These are phyloP conservation scores for Palythoa grandiflora DNA, from an alignment of 92 coral and sea anemone genomes.

Conservation along the genomic window DNA sequence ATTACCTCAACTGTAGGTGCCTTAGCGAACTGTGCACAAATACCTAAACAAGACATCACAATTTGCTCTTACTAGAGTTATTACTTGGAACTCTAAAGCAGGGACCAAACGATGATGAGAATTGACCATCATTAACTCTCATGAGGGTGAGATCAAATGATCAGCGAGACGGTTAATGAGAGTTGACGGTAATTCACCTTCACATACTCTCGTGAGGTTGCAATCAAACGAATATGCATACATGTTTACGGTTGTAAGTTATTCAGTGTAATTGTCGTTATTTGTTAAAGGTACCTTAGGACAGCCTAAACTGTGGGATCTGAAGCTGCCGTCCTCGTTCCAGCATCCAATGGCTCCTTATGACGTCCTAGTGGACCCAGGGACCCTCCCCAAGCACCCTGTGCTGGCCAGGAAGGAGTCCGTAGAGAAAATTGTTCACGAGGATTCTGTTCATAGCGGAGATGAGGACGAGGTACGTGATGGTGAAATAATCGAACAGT, in stretches of 20 bases:
- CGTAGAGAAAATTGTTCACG: constrained; percentile 4
- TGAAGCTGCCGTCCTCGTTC: constrained; percentile 79
- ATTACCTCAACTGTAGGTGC: too few relatives aligned
- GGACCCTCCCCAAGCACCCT: constrained; percentile 77
- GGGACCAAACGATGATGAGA: too few relatives aligned
- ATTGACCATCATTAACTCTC: too few relatives aligned
- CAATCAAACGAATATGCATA: too few relatives aligned
- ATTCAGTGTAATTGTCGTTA: background rate
- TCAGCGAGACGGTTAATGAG: too few relatives aligned
- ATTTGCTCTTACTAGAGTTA: too few relatives aligned
- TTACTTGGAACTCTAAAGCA: too few relatives aligned
- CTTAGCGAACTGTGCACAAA: too few relatives aligned
- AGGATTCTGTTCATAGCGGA: constrained; percentile 32
- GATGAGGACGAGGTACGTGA: constrained; percentile 26
- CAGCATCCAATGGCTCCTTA: constrained; percentile 99
- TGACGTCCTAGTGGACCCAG: constrained; percentile 97
- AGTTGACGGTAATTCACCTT: too few relatives aligned
- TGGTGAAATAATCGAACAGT: background rate
- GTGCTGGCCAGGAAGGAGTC: constrained; percentile 34
- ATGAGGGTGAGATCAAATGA: too few relatives aligned
- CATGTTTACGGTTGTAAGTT: background rate
- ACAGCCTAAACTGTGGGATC: constrained; percentile 97
- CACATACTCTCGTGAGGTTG: too few relatives aligned
- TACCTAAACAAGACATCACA: too few relatives aligned
- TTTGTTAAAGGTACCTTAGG: constrained; percentile 89